Evolutionary conservation across 2,888 invertebrate genomes (phyloP).

Genomic region (Tridacna gigas): DNA sequence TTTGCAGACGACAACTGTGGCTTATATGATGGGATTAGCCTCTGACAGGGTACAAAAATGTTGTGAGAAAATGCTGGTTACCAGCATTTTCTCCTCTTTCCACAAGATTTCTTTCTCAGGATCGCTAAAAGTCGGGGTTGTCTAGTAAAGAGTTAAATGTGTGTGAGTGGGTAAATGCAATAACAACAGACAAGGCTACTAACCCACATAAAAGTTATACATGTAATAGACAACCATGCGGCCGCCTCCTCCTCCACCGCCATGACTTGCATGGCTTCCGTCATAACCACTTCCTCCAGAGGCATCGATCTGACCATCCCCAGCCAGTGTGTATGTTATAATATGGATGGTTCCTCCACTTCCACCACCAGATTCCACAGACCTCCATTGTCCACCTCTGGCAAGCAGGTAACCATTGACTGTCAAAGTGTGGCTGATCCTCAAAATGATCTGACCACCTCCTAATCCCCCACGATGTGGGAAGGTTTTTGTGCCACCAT

Average conservation of each 20-base stretch:
- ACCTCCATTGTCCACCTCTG: slow-evolving; percentile 72
- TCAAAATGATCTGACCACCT: slow-evolving; percentile 71
- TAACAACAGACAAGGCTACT: slow-evolving; percentile 21
- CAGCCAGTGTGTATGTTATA: slow-evolving; percentile 70
- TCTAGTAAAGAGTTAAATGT: no score
- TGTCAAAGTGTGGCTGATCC: slow-evolving; percentile 70
- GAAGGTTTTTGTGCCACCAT: slow-evolving; percentile 74
- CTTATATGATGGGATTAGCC: no score
- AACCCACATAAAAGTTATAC: slow-evolving; percentile 75
- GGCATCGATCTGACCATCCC: slow-evolving; percentile 70
- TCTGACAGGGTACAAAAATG: no score
- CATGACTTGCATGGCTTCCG: slow-evolving; percentile 57
- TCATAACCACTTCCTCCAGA: slow-evolving; percentile 73
- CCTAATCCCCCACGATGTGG: slow-evolving; percentile 72
- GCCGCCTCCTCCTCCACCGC: slow-evolving; percentile 77
- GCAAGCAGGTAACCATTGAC: slow-evolving; percentile 69
- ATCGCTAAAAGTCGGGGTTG: no score
- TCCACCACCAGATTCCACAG: slow-evolving; percentile 74
- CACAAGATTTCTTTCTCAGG: no score
- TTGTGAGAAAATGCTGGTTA: no score
- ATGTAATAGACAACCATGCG: slow-evolving; percentile 73
- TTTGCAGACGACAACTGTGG: no score
- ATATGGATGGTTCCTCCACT: slow-evolving; percentile 75
- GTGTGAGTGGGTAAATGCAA: no score
- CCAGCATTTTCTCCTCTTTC: no score